Base-by-base conservation (phyloP, 2,888 invertebrate genomes). In the Lepidonotus clava region DNA sequence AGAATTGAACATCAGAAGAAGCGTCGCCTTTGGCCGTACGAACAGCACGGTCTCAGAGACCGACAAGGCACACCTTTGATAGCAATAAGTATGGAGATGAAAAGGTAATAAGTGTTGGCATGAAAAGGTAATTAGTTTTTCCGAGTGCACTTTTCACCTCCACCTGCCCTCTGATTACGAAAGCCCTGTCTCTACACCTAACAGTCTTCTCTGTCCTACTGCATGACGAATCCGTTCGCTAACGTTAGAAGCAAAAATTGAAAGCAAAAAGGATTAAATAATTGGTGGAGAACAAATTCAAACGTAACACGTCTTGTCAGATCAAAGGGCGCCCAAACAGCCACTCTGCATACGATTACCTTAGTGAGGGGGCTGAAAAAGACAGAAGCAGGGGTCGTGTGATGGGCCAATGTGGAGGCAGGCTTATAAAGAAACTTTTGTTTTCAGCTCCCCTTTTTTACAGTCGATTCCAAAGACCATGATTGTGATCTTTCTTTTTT, bases 121-220 rank as follows among this genome's bases (percentile, higher is more conserved):
- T 61, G 61, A 61, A 61, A 61, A 61, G 61, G 61, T 61, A 61
- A 61, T 61, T 61, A 61, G 61, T 61, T 61, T 61, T 61, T 61
- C 61, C 24, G 11, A 32, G 61, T 61, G 61, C 61, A 61, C 61
- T 61, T 24, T 61, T 61, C 61, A 61, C 61, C 61, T 61, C 24
- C 28, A 11, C 28, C 61, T 53, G n/a, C 61, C 61, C 28, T 61
- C 61, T 61, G 61, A 61, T 61, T 61, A 61, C 61, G 8, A 5
- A 61, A 14, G 1, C 61, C 28, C 28, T 28, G 14, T 24, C 46
- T 61, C 28, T 61, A 32, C 61, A 61, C 61, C 11, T 28, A 61
- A 24, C 24, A 61, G 61, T 24, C 4, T n/a, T 61, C n/a, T n/a
- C 61, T 61, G 61, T 32, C 11, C 61, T 61, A 28, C 28, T 61